A percentile compares a stretch with the other conserved stretches of the same genome.
Evolutionary conservation across 2,113 vertebrate genomes (phyloP).

Genomic region (Chlamydotis undulata): DNA sequence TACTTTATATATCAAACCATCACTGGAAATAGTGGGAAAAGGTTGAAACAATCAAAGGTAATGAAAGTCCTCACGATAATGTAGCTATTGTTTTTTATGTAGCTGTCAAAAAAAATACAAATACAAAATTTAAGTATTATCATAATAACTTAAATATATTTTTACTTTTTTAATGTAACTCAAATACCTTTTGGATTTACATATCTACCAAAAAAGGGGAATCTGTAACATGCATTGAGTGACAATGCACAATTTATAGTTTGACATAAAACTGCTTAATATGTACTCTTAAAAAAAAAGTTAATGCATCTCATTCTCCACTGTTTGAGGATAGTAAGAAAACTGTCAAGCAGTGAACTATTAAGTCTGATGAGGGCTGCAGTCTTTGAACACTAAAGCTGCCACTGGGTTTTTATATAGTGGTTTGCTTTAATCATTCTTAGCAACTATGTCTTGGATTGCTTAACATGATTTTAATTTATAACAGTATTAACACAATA

Average conservation of each 20-base stretch:
- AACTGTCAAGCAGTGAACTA: background rate
- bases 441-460: background rate
- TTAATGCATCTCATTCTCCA: background rate
- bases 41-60: constrained; percentile 29
- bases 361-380: background rate
- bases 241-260: background rate
- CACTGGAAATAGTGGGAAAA: constrained; percentile 25
- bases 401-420: background rate
- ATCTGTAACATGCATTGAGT: background rate
- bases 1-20: constrained; percentile 35
- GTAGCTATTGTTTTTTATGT: constrained; percentile 19
- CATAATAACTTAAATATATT: background rate
- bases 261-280: constrained; percentile 22
- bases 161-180: constrained; percentile 23
- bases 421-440: constrained; percentile 6
- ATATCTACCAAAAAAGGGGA: constrained; percentile 19
- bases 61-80: constrained; percentile 35
- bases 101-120: constrained; percentile 23
- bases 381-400: constrained; percentile 5
- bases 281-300: background rate
- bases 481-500: background rate
- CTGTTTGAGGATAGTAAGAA: constrained; percentile 29
- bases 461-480: constrained; percentile 1
- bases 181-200: constrained; percentile 9
- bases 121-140: constrained; percentile 35